Base-by-base conservation (phyloP, 2,888 invertebrate genomes). In the Lamproptera curius region DNA sequence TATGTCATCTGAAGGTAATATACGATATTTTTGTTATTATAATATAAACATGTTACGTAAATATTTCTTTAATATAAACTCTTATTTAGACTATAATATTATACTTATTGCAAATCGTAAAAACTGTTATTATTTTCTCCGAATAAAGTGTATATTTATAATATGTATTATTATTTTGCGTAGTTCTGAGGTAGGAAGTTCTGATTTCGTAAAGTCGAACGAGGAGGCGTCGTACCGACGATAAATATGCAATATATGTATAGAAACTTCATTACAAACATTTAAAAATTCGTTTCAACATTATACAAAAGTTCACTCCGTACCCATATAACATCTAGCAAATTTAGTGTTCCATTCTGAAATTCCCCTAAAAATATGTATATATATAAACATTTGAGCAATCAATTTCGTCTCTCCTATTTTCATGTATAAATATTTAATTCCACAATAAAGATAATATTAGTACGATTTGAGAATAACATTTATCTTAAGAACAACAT, bases 351-450 rank as follows among this genome's bases (percentile, higher is more conserved):
- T 77, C 73, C 78, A 76, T 75, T 82, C 76, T 78, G 80, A 76
- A 80, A 76, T 80, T 78, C 74, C 76, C 78, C 78, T 85, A 86
- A 83, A 85, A 74, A 86, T 85, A 82, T 77, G 77, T 79, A 76
- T n/a, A 20, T 77, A 84, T 86, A 84, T 84, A 85, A 85, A 86
- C 83, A 81, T 87, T 87, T 87, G 86, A 87, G 86, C 86, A 87
- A 87, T 84, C 82, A 73, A 82, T 85, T 85, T 79, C 85, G 77
- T 81, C 81, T 81, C 82, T 78, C 76, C 80, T 75, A 82, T 78
- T 80, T 40, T 75, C n/a, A n/a, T 82, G 79, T 84, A 82, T 83
- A 83, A 82, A 82, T 84, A 85, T 82, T 79, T 76, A 81, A 78
- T 80, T 81, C 82, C 76, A 76, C 78, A 74, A 80, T 75, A 76